phyloP scores from a whole-genome alignment of 53 echinoderm and acorn worm species.

The Antedon mediterranea region DNA sequence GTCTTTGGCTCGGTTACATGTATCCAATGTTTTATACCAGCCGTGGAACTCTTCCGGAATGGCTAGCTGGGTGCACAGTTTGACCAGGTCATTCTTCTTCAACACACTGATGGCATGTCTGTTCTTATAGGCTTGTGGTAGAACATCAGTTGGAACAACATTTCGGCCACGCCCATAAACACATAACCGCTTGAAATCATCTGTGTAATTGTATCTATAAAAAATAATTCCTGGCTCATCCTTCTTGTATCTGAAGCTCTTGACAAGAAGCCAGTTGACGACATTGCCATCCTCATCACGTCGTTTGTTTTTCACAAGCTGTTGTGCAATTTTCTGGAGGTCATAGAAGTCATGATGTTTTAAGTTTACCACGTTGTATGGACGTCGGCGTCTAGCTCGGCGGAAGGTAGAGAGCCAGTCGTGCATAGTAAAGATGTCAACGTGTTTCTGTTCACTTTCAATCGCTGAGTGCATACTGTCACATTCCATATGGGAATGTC shows the following conservation, averaged over 20 bases:
- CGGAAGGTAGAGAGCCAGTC: neutral
- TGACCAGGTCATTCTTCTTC: constrained; percentile 24
- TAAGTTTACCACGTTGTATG: neutral
- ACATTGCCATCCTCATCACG: too few species aligned
- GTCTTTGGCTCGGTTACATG: constrained; percentile 10
- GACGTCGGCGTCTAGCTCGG: neutral
- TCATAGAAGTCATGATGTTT: neutral
- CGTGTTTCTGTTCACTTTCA: constrained; percentile 2
- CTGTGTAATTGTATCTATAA: constrained; percentile 20
- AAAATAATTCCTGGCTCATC: constrained; percentile 18
- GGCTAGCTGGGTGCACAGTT: constrained; percentile 18
- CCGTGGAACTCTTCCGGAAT: constrained; percentile 22
- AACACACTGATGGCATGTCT: constrained; percentile 8
- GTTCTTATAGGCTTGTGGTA: constrained; percentile 6
- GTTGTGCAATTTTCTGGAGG: too few species aligned
- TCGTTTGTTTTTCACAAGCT: too few species aligned
- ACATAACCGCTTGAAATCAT: constrained; percentile 14
- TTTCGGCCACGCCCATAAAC: constrained; percentile 22
- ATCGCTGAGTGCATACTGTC: constrained; percentile 10
- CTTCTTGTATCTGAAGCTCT: too few species aligned
- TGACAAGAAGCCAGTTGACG: too few species aligned
- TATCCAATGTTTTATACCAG: constrained; percentile 25
- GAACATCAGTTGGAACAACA: constrained; percentile 6
- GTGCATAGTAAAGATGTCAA: constrained; percentile 5
- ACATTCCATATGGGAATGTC: constrained; percentile 12